phyloP scores from a whole-genome alignment of 2,888 invertebrate species.

The Acanthosepion pharaonis region DNA sequence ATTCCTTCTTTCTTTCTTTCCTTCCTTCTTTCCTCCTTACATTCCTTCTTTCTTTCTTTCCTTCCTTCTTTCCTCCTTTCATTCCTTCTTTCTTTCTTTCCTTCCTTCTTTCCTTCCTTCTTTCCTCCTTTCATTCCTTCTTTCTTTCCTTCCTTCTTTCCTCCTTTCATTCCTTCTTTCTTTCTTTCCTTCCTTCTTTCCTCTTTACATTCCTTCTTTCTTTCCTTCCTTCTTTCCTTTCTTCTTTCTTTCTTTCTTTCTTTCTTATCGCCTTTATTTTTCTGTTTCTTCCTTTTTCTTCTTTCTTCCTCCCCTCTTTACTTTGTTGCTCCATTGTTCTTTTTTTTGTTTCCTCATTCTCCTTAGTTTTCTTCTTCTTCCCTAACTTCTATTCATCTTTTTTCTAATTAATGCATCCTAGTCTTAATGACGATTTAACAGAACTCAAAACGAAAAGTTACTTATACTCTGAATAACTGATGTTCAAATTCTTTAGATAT shows the following conservation, averaged over 20 bases:
- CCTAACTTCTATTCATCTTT: not conserved
- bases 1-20: no score
- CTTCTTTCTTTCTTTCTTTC: not conserved
- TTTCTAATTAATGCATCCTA: not conserved
- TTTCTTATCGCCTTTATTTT: not conserved
- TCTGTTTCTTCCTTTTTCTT: not conserved
- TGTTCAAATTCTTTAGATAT: not conserved
- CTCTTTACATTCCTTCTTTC: no score
- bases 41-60: no score
- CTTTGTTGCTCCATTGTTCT: not conserved
- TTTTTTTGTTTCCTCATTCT: not conserved
- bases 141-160: no score
- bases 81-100: no score
- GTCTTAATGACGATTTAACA: not conserved
- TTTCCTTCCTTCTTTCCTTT: not conserved
- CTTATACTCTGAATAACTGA: not conserved
- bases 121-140: no score
- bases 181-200: no score
- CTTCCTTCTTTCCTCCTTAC: no score
- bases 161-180: not conserved
- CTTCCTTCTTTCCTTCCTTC: no score
- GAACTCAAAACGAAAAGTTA: not conserved
- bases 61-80: rapidly evolving
- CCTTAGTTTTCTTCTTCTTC: not conserved
- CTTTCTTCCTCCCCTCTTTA: not conserved